Percentiles rank a stretch among this genome's conserved stretches.
Conservation (phyloP, 2,797 vertebrate genomes). For the Lemur catta region DNA sequence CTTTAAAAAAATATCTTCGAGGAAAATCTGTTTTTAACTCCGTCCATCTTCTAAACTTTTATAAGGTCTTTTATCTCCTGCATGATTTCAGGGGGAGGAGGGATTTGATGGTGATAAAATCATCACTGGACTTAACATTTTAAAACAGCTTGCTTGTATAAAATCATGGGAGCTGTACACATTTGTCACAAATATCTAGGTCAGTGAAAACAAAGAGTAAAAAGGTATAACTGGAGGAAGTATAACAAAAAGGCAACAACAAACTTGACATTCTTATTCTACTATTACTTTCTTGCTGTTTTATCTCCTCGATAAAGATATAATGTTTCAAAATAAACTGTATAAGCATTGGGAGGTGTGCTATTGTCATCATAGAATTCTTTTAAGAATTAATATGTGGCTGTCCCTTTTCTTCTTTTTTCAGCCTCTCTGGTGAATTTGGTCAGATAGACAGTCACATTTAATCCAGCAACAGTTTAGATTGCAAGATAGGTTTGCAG, state of each 20-base stretch:
- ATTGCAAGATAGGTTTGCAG: not conserved
- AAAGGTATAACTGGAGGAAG: not conserved
- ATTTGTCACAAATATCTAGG: slow-evolving; percentile 32
- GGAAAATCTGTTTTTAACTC: slow-evolving; percentile 55
- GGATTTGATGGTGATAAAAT: not conserved
- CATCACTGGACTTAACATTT: not conserved
- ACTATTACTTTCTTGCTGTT: not conserved
- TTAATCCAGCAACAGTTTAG: not conserved
- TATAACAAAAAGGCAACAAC: not conserved
- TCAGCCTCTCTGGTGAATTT: not conserved
- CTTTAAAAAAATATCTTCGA: slow-evolving; percentile 34
- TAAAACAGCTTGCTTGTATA: slow-evolving; percentile 50
- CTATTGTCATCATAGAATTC: not conserved
- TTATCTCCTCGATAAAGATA: not conserved
- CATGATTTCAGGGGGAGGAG: not conserved
- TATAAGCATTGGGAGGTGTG: not conserved
- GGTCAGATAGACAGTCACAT: not conserved
- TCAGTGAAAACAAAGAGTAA: not conserved
- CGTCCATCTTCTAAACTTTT: slow-evolving; percentile 8
- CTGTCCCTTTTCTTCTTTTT: not conserved
- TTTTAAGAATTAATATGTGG: not conserved
- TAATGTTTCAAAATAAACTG: not conserved
- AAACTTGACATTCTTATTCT: not conserved
- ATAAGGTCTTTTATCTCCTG: slow-evolving; percentile 24
- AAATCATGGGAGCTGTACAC: slow-evolving; percentile 7